Percentiles rank a stretch among this genome's conserved stretches.
These are phyloP conservation scores for Lampris incognitus DNA, from an alignment of 2,113 vertebrate genomes.

Conservation along the genomic window DNA sequence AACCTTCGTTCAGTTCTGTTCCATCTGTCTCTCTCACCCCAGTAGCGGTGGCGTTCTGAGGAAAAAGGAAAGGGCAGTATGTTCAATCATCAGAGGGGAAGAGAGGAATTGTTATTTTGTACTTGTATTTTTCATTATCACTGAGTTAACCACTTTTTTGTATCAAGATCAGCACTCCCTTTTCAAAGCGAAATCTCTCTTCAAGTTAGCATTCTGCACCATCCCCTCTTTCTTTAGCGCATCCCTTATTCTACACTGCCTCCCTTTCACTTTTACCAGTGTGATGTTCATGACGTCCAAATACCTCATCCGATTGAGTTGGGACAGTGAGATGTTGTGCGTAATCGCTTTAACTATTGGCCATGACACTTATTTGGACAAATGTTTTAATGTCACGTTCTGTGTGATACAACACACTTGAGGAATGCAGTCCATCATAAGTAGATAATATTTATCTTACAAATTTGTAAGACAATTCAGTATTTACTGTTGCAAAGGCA, in stretches of 20 bases:
- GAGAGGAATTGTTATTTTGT: background rate
- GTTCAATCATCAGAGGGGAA: constrained; percentile 3
- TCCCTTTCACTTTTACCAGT: background rate
- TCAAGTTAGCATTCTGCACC: background rate
- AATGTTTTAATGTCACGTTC: background rate
- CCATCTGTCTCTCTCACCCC: constrained; percentile 67
- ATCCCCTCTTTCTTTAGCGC: background rate
- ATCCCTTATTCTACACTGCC: background rate
- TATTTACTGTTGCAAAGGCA: too few species aligned
- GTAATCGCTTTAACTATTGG: too few species aligned
- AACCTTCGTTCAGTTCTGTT: constrained; percentile 71
- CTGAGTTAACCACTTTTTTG: constrained; percentile 1
- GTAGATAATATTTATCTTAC: too few species aligned
- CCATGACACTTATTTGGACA: background rate
- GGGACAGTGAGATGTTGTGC: too few species aligned
- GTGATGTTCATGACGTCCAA: background rate
- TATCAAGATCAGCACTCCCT: background rate
- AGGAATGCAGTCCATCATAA: background rate
- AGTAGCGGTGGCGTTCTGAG: constrained; percentile 68
- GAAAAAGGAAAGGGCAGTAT: background rate
- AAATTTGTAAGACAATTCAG: too few species aligned
- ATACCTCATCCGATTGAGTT: too few species aligned
- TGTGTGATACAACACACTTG: background rate
- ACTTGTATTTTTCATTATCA: background rate
- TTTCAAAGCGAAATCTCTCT: background rate